Evolutionary conservation across 2,113 vertebrate species (phyloP), one percentile per base, ranked within the genome.

Genomic region (Pelusios castaneus): DNA sequence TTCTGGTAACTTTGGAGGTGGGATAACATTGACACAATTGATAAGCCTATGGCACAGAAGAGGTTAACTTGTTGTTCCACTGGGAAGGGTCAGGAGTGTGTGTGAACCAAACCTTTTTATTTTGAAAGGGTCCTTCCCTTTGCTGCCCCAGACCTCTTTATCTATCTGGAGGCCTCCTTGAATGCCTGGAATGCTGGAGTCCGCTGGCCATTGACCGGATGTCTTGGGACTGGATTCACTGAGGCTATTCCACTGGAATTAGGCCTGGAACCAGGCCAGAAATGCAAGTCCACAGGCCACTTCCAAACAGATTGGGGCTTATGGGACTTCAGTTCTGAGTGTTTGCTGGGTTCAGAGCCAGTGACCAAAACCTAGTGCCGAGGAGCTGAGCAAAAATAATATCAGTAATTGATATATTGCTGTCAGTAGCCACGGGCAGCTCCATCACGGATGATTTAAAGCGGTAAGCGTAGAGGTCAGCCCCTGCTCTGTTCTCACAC

Each of bases 201-300:
- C 92, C 0, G 2, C 86, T 88, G 96, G 96, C 93, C 92, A 55
- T 97, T 97, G 96, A 97, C 96, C 95, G 16, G 5, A 47, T 91
- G 4, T 1, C 83, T 89, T 91, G 3, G 55, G 92, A 89, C 89
- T 92, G 87, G 96, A 94, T 91, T 95, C 95, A 80, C 60, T 0
- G 17, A 43, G 43, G 79, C 92, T 96, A 97, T 96, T 94, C 97
- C 85, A 90, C 95, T 94, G 97, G 95, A 92, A 97, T 97, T 98
- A 98, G 98, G 97, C 98, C 96, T 98, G 95, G 95, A 96, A 91
- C 93, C 34, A 10, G 94, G 97, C 92, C 84, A 97, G 93, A 75
- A 89, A 78, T 70, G 89, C 52, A 81, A 75, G 92, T 92, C 60
- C 88, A 60, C 87, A 91, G 88, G 94, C 89, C 87, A 78, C 29